phyloP scores from a whole-genome alignment of 2,113 vertebrate genomes.

The Rana temporaria region DNA sequence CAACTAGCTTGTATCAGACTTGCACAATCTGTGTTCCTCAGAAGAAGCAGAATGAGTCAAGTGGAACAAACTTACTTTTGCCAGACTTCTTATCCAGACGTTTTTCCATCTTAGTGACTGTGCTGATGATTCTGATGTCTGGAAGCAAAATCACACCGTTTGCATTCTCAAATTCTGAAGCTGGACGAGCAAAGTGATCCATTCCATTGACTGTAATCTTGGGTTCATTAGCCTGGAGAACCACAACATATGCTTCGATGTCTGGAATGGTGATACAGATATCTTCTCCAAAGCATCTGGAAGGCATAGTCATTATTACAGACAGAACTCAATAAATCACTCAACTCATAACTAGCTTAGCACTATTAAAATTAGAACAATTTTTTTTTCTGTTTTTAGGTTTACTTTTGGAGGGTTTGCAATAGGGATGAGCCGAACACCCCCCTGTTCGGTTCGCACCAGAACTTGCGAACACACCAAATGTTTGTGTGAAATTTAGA shows the following conservation, averaged over 20 bases:
- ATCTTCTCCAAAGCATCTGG: conserved; percentile 96
- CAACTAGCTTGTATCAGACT: no score
- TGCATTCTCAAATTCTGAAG: conserved; percentile 78
- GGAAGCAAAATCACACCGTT: conserved; percentile 83
- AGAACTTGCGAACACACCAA: no score
- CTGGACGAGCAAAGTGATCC: conserved; percentile 84
- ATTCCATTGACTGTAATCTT: conserved; percentile 89
- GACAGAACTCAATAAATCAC: no score
- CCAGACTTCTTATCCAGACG: conserved; percentile 56
- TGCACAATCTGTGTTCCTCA: no score
- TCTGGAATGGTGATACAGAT: conserved; percentile 92
- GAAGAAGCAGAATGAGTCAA: neutral
- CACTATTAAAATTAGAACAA: neutral
- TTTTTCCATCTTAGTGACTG: conserved; percentile 78
- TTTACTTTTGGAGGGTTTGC: neutral
- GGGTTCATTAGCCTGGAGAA: conserved; percentile 92
- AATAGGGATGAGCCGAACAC: no score
- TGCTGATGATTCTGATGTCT: conserved; percentile 91
- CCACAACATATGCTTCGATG: conserved; percentile 91
- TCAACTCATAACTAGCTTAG: neutral
- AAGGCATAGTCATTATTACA: conserved; percentile 55
- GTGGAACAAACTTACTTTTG: conserved; percentile 28
- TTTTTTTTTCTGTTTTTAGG: neutral
- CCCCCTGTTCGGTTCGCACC: no score
- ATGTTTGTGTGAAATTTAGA: no score